Evolutionary conservation across 2,888 invertebrate genomes (phyloP).

Genomic region (Villa cingulata): DNA sequence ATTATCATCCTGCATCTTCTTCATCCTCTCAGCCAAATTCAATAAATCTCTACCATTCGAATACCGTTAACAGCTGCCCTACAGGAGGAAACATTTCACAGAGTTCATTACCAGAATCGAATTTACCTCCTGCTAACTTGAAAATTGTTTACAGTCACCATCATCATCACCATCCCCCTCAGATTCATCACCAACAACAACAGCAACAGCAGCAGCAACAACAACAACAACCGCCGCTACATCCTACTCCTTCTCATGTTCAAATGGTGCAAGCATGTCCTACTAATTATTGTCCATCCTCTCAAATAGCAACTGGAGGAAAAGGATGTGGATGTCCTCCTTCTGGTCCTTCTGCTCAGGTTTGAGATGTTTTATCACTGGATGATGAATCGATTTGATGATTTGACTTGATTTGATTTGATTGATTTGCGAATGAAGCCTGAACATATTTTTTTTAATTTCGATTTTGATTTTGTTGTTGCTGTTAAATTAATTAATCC

Average conservation of each 20-base stretch:
- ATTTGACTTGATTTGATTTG: not conserved
- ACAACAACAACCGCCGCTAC: too few relatives aligned
- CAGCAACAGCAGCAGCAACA: not conserved
- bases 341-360: constrained; percentile 2
- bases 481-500: too few relatives aligned
- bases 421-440: not conserved
- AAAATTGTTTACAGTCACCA: constrained; percentile 3
- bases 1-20: constrained; percentile 11
- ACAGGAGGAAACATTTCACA: not conserved
- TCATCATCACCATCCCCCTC: constrained; percentile 6
- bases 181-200: not conserved
- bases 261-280: constrained; percentile 9
- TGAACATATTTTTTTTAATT: too few relatives aligned
- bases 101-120: not conserved
- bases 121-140: not conserved
- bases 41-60: constrained; percentile 7
- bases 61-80: not conserved
- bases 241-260: not conserved
- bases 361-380: constrained; percentile 3
- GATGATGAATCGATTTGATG: constrained; percentile 1
- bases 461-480: too few relatives aligned
- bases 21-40: constrained; percentile 14
- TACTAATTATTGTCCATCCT: constrained; percentile 6
- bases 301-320: not conserved
- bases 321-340: constrained; percentile 2